These are phyloP conservation scores for Mallotus villosus DNA, from an alignment of 2,797 vertebrate genomes.

Conservation along the genomic window DNA sequence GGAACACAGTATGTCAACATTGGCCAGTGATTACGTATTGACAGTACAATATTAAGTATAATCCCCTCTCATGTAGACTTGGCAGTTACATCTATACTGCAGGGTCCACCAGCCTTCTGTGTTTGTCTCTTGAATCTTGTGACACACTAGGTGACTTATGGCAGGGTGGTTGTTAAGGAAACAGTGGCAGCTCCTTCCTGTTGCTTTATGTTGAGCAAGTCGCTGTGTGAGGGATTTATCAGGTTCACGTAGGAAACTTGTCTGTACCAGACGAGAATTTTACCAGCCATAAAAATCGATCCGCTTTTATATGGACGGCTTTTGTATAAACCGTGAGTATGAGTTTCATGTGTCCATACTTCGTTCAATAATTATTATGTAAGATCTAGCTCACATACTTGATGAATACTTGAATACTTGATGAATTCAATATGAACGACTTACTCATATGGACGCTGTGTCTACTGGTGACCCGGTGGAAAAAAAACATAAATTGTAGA, in stretches of 20 bases:
- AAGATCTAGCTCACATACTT: neutral
- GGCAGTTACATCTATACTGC: conserved; percentile 35
- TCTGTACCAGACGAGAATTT: neutral
- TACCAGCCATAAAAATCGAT: neutral
- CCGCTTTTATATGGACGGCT: neutral
- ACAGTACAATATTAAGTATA: conserved; percentile 36
- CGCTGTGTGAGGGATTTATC: neutral
- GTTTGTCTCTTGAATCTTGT: conserved; percentile 42
- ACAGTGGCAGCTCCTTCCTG: conserved; percentile 36
- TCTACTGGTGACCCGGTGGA: too few species aligned
- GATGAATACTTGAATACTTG: too few species aligned
- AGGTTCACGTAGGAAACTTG: neutral
- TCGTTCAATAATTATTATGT: too few species aligned
- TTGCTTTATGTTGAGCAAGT: conserved; percentile 27
- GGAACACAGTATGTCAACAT: neutral
- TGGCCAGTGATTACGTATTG: neutral
- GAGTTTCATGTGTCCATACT: neutral
- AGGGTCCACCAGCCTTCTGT: neutral
- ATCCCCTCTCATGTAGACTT: conserved; percentile 7
- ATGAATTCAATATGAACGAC: neutral
- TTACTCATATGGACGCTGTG: neutral
- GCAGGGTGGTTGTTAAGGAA: conserved; percentile 29
- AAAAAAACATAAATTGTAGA: too few species aligned
- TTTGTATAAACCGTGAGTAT: neutral
- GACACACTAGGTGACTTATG: conserved; percentile 29